Conservation (phyloP, 2,888 invertebrate species). For the Boloria euphrosyne region DNA sequence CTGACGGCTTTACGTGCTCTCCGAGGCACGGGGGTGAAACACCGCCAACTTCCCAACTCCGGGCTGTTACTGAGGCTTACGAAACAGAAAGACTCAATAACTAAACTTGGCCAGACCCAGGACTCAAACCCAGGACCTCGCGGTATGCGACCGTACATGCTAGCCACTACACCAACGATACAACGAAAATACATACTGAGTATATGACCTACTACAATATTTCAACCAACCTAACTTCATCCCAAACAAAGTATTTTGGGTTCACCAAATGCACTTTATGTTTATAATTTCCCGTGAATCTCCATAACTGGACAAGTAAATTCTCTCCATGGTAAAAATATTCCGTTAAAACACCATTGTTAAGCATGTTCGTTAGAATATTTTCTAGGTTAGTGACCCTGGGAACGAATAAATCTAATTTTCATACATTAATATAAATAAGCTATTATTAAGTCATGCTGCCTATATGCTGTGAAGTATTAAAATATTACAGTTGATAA, state of each 20-base stretch:
- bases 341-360: slow-evolving; percentile 56
- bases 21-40: no score
- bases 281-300: slow-evolving; percentile 43
- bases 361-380: slow-evolving; percentile 59
- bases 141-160: no score
- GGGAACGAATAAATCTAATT: slow-evolving; percentile 48
- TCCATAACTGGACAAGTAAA: slow-evolving; percentile 59
- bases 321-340: slow-evolving; percentile 54
- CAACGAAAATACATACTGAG: no score
- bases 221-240: slow-evolving; percentile 31
- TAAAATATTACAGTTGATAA: no score
- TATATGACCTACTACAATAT: not conserved
- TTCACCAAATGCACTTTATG: slow-evolving; percentile 35
- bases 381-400: slow-evolving; percentile 64
- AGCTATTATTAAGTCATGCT: not conserved
- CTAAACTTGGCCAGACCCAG: no score
- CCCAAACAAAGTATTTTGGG: slow-evolving; percentile 26
- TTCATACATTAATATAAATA: not conserved
- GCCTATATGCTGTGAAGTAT: not conserved
- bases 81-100: no score
- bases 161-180: no score
- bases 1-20: no score
- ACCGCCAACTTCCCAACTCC: no score
- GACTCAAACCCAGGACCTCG: no score
- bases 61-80: no score